Percentiles rank a stretch among this genome's conserved stretches.
These are phyloP conservation scores for Auanema freiburgensis DNA, from an alignment of 2,888 invertebrate species.

Conservation along the genomic window DNA sequence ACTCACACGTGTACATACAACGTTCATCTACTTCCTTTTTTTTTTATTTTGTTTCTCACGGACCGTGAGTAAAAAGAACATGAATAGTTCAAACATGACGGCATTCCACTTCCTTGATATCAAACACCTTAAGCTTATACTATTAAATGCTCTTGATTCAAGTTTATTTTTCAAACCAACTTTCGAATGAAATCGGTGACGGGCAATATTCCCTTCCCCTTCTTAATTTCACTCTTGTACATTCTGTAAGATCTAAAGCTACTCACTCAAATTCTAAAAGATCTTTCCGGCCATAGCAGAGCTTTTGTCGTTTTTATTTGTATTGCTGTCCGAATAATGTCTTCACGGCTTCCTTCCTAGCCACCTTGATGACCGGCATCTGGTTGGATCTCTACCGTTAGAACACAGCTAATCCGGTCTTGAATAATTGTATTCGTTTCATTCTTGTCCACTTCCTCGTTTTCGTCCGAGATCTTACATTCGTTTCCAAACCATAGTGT, in stretches of 20 bases:
- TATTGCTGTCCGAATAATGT: slow-evolving; percentile 2
- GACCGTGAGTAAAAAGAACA: too few relatives aligned
- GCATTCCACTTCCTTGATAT: too few relatives aligned
- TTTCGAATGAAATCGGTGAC: not conserved
- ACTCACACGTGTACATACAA: too few relatives aligned
- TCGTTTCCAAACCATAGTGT: too few relatives aligned
- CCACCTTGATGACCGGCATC: not conserved
- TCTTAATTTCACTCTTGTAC: not conserved
- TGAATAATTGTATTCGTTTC: not conserved
- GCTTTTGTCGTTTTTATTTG: not conserved
- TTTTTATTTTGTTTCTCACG: too few relatives aligned
- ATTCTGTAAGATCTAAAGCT: not conserved
- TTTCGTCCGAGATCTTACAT: too few relatives aligned
- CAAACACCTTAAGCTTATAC: too few relatives aligned
- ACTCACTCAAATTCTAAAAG: not conserved
- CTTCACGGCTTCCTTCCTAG: not conserved
- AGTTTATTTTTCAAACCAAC: too few relatives aligned
- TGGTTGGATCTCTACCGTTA: not conserved
- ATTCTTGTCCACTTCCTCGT: not conserved
- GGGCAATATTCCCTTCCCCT: not conserved
- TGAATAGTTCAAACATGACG: too few relatives aligned
- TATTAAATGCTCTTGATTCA: too few relatives aligned
- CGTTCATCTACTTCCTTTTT: too few relatives aligned
- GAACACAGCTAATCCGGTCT: not conserved
- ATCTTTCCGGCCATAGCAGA: not conserved